Evolutionary conservation across 1,140 invertebrate species (phyloP), one percentile per base, ranked within the genome.

Genomic region (Tenebrio molitor): DNA sequence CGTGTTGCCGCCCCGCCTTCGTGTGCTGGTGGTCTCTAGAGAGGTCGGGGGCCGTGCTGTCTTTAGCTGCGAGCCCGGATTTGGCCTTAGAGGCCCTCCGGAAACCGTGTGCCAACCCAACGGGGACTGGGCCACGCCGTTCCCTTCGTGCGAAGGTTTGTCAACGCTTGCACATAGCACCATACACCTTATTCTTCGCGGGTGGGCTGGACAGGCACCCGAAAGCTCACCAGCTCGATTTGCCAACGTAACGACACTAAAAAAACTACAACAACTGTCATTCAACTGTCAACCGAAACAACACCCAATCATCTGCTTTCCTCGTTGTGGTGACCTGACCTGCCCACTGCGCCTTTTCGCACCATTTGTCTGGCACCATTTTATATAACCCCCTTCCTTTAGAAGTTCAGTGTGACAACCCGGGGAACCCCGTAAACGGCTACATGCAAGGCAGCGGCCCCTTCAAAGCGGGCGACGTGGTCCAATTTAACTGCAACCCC

Each of bases 401-500:
- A 92, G 93, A 93, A 86, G 93, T 93, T 29, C 90, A 90, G 74
- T 95, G 91, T 80, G 88, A 88, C 71, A 87, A 88, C 74, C 91
- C 91, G 0, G 87, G 87, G 14, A 84, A 88, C 3, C 93, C 93
- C 2, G 87, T 89, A 50, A 91, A 94, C 77, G 93, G 93, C 21
- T 92, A 91, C 82, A 88, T 92, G 64, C 90, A 90, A 78, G 91
- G 91, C 19, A 87, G 86, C 66, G 88, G 88, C 42, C 90, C 89
- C 10, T 94, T 92, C 83, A 88, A 91, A 78, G 92, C 92, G 15
- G 93, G 93, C 10, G 93, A 95, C 81, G 88, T 95, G 15, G 88
- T 95, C 12, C 92, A 95, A 80, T 93, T 94, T 84, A 91, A 91
- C 81, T 97, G 95, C 84, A 90, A 93, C 83, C 89, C 92, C 41